Evolutionary conservation across 2,113 vertebrate species (phyloP).

Genomic region (Pseudorectes ferrugineus): DNA sequence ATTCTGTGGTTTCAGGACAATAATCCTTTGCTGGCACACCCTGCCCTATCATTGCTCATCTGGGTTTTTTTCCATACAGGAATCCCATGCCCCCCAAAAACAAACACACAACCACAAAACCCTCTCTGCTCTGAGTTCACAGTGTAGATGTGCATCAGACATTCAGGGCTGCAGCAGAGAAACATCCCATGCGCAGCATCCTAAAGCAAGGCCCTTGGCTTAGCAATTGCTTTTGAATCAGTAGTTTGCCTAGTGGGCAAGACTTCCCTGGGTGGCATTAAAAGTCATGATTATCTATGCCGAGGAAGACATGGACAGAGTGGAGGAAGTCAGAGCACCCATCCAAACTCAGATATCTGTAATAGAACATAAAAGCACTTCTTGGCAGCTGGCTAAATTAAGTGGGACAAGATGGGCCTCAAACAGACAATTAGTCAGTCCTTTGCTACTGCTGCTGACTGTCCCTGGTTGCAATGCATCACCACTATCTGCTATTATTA

Average conservation of each 20-base stretch:
- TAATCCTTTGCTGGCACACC: accelerated
- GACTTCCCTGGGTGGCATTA: not conserved
- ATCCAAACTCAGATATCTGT: not conserved
- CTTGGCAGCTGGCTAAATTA: not conserved
- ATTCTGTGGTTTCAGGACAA: not conserved
- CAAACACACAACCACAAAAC: not conserved
- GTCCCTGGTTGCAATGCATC: not conserved
- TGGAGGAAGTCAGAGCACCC: not conserved
- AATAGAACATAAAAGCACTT: not conserved
- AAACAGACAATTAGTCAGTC: not conserved
- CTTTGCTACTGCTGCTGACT: not conserved
- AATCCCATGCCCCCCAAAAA: not conserved
- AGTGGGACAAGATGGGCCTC: not conserved
- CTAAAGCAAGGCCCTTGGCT: not conserved
- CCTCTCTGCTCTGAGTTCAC: not conserved
- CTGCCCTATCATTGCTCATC: not conserved
- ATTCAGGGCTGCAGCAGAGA: not conserved
- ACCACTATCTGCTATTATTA: not conserved
- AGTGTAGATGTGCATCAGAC: not conserved
- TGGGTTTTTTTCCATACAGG: accelerated
- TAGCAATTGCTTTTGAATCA: not conserved
- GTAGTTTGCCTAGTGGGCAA: not conserved
- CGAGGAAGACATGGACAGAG: not conserved
- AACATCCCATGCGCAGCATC: not conserved
- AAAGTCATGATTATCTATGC: not conserved